phyloP scores from a whole-genome alignment of 2,888 invertebrate genomes.

The Acleris sparsana region DNA sequence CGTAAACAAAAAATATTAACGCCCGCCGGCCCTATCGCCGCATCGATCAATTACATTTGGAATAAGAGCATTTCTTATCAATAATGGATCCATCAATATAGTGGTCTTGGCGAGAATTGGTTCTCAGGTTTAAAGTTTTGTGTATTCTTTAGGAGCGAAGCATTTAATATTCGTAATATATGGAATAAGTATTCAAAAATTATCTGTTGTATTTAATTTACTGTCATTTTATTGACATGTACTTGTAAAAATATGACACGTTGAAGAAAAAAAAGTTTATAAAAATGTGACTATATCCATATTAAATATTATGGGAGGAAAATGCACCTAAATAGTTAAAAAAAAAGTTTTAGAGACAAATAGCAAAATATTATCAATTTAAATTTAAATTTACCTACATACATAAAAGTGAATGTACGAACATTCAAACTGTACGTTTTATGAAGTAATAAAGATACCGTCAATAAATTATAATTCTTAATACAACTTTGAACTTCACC shows the following conservation, averaged over 20 bases:
- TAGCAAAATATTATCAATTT: no score
- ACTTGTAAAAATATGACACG: no score
- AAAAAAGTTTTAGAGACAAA: no score
- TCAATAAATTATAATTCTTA: background rate
- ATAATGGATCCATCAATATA: conserved; percentile 76
- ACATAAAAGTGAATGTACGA: no score
- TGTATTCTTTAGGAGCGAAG: background rate
- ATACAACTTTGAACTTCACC: background rate
- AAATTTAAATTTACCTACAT: no score
- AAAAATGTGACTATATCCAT: no score
- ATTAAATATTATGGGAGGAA: no score
- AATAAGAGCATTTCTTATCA: conserved; percentile 81
- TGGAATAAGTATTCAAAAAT: background rate
- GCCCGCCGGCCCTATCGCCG: conserved; percentile 61
- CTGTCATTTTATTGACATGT: no score
- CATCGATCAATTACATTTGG: conserved; percentile 79
- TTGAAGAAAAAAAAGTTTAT: no score
- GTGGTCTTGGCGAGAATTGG: conserved; percentile 50
- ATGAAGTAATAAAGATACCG: background rate
- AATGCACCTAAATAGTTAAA: no score
- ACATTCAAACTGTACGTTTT: background rate
- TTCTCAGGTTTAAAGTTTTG: background rate
- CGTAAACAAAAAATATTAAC: conserved; percentile 70
- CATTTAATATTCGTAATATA: no score
- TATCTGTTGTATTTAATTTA: background rate